A percentile compares a stretch with the other conserved stretches of the same genome.
phyloP scores from a whole-genome alignment of 1,140 invertebrate species.

The Branchinecta lindahli region DNA sequence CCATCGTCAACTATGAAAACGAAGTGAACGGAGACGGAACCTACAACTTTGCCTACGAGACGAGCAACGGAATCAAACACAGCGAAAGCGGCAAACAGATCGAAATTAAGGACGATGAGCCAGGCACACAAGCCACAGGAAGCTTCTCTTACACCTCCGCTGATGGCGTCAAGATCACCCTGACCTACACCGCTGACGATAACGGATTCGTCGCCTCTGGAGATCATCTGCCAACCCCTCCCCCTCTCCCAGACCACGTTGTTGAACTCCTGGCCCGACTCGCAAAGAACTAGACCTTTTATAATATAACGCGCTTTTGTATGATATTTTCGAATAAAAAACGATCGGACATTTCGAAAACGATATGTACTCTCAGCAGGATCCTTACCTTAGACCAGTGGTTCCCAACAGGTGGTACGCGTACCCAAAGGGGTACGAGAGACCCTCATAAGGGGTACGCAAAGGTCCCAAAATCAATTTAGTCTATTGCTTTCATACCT shows the following conservation, averaged over 20 bases:
- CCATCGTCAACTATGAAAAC: constrained; percentile 17
- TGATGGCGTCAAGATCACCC: constrained; percentile 22
- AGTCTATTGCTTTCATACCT: too few species aligned
- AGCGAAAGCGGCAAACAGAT: constrained; percentile 57
- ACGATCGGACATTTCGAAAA: too few species aligned
- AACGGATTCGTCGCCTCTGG: constrained; percentile 25
- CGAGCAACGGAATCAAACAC: constrained; percentile 62
- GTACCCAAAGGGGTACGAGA: too few species aligned
- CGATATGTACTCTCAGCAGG: too few species aligned
- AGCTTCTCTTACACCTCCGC: constrained; percentile 20
- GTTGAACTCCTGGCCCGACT: constrained; percentile 14
- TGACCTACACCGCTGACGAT: constrained; percentile 25
- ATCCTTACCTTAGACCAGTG: too few species aligned
- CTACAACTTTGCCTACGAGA: constrained; percentile 42
- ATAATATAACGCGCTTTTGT: too few species aligned
- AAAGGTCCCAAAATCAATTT: too few species aligned
- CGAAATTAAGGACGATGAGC: not conserved
- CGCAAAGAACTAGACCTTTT: not conserved
- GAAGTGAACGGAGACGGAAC: constrained; percentile 19
- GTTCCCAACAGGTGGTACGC: too few species aligned
- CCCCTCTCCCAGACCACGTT: constrained; percentile 20
- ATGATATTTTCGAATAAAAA: too few species aligned
- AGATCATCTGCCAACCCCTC: constrained; percentile 24
- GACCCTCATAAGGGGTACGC: too few species aligned
- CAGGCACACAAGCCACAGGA: constrained; percentile 30